Base-by-base conservation (phyloP, 2,797 vertebrate species). In the Orientallactaga sibirica region DNA sequence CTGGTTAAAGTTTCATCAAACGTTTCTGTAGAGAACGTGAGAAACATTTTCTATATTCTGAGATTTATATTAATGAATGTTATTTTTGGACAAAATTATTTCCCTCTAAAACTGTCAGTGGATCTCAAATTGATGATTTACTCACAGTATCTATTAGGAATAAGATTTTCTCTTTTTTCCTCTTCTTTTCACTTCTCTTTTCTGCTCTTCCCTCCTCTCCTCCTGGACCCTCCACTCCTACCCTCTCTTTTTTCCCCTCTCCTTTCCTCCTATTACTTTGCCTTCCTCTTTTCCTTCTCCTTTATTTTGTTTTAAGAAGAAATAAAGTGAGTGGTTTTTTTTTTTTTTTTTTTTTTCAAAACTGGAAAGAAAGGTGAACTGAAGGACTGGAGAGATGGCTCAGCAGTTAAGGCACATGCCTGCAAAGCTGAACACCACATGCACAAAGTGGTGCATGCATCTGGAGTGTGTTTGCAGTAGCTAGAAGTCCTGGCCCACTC, bases 261-360 rank as follows among this genome's bases (percentile, higher is more conserved):
- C 80, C 48, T 55, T 20, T 11, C 8, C 48, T 24, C 20, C 4
- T 24, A 6, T 24, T 5, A 48, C 43, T 5, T n/a, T 70, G 27
- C 27, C 27, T 14, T n/a, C 27, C 67, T 58, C 67, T 5, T 68
- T 20, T 25, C 19, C 16, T 20, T 64, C 24, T 18, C 62, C 24
- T 24, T 64, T 20, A 20, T 8, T 64, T 64, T 64, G 24, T 8
- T 64, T 64, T 64, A 58, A 16, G 10, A 58, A 58, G 12, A 12
- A 58, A 74, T 85, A 79, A 92, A 90, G 67, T 64, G 7, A 90
- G 33, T 37, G 7, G 48, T 48, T 48, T 93, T 2, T 86, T 62
- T 62, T 55, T 48, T 87, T 9, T 79, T 64, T 80, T 85, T 90
- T 64, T 83, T 87, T 90, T 29, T 88, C 29, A 90, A 90, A 86